Percentiles rank a stretch among this genome's conserved stretches.
Evolutionary conservation across 2,888 invertebrate species (phyloP).

Genomic region (Ariolimax columbianus): DNA sequence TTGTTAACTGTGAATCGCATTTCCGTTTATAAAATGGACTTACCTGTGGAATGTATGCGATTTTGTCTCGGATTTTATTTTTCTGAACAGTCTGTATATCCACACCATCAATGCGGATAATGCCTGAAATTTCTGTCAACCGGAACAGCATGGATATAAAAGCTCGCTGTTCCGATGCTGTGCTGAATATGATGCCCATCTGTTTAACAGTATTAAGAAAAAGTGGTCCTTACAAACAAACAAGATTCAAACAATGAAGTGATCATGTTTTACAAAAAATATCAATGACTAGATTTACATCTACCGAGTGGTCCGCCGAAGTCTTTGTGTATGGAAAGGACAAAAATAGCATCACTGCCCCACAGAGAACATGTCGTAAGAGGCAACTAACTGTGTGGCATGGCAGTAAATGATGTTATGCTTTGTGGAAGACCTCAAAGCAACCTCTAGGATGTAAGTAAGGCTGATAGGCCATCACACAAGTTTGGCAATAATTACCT

Average conservation of each 20-base stretch:
- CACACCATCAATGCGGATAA: slow-evolving; percentile 65
- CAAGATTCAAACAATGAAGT: not conserved
- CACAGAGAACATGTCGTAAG: no score
- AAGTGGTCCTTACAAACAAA: not conserved
- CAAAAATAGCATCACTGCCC: no score
- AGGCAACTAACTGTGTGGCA: no score
- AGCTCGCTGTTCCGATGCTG: slow-evolving; percentile 60
- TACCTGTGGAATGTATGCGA: slow-evolving; percentile 64
- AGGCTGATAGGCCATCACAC: no score
- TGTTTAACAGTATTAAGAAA: slow-evolving; percentile 45
- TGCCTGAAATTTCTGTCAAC: slow-evolving; percentile 59
- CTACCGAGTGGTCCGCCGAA: no score
- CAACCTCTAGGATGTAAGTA: no score
- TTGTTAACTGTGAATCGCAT: no score
- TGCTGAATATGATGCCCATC: slow-evolving; percentile 65
- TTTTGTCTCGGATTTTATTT: slow-evolving; percentile 60
- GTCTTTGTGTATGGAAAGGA: no score
- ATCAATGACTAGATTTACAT: no score
- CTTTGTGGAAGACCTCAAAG: no score
- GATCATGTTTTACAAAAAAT: not conserved
- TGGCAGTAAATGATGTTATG: no score
- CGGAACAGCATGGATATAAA: slow-evolving; percentile 62
- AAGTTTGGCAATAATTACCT: no score
- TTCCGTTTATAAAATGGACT: not conserved
- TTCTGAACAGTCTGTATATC: slow-evolving; percentile 60